phyloP scores from a whole-genome alignment of 2,797 vertebrate genomes.

The Amphiprion clarkii region DNA sequence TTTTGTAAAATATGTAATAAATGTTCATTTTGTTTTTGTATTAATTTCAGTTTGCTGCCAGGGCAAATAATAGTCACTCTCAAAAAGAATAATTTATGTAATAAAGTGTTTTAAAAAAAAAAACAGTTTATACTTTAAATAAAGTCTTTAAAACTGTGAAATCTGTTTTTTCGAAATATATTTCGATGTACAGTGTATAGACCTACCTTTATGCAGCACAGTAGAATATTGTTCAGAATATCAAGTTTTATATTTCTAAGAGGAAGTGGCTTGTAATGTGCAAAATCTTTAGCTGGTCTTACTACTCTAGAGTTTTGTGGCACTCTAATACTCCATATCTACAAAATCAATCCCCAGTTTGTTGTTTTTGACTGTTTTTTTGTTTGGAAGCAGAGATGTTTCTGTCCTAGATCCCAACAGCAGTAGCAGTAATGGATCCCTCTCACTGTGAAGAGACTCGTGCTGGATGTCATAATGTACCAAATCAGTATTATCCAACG shows the following conservation, averaged over 20 bases:
- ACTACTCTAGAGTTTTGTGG: slow-evolving; percentile 89
- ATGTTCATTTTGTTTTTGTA: slow-evolving; percentile 99
- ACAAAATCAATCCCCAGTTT: slow-evolving; percentile 85
- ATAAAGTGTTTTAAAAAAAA: slow-evolving; percentile 96
- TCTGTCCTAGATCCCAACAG: slow-evolving; percentile 88
- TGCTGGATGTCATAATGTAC: slow-evolving; percentile 91
- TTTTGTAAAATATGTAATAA: slow-evolving; percentile 99
- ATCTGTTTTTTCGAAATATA: slow-evolving; percentile 92
- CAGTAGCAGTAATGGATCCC: slow-evolving; percentile 87
- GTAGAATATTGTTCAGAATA: slow-evolving; percentile 92
- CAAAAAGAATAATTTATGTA: slow-evolving; percentile 99
- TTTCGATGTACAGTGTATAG: slow-evolving; percentile 92
- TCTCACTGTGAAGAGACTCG: slow-evolving; percentile 90
- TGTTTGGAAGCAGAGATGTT: slow-evolving; percentile 81
- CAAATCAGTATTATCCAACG: slow-evolving; percentile 90
- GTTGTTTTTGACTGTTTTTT: slow-evolving; percentile 80
- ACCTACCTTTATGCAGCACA: slow-evolving; percentile 91
- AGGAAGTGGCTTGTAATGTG: slow-evolving; percentile 92
- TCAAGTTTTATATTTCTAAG: slow-evolving; percentile 93
- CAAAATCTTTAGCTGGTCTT: slow-evolving; percentile 90
- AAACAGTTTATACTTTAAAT: slow-evolving; percentile 99
- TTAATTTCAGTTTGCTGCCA: slow-evolving; percentile 97
- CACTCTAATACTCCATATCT: slow-evolving; percentile 88
- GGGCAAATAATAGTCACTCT: slow-evolving; percentile 99
- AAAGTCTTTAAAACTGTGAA: slow-evolving; percentile 99